Evolutionary conservation across 2,888 invertebrate species (phyloP), one percentile per base, ranked within the genome.

Genomic region (Malthinus flaveolus): DNA sequence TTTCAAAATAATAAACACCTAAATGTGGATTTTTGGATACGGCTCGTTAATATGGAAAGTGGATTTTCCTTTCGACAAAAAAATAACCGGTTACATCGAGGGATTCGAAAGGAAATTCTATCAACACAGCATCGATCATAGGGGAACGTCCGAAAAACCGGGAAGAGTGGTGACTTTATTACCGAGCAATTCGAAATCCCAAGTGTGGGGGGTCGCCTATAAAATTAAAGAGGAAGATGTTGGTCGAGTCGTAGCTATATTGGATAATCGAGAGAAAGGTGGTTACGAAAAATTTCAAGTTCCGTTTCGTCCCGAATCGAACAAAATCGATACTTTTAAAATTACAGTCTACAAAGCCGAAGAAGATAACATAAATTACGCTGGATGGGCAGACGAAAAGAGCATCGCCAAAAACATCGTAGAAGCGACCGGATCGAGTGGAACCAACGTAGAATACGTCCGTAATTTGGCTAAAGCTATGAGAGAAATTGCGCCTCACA

Each of bases 11-110:
- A 23, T 23, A 23, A 23, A 23, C 5, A 5, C 5, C 23, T 23
- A 23, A 59, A 87, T 93, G 87, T 97, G 95, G 95, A 84, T 97
- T 32, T 98, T 97, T 79, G 97, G 97, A 7, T 98, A 97, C 73
- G 97, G 97, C 0, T 96, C 96, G 0, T 80, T 98, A 49, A 87
- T 97, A 64, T 97, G 97, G 97, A 96, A 97, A 81, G 92, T 23
- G 0, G 95, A 96, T 77, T 97, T 98, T 80, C 91, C 92, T 0
- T 92, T 86, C 69, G 89, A 90, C 68, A 80, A 81, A 60, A 90
- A 89, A 75, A 72, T 90, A 34, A 82, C 89, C 59, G 97, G 97
- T 48, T 89, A 86, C 70, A 89, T 97, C 51, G 86, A 87, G 76
- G 94, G 95, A 12, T 95, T 87, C 69, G 78, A 85, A 8, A 83